Percentiles rank a stretch among this genome's conserved stretches.
Conservation (phyloP, 2,888 invertebrate genomes). For the Acleris sparsana region DNA sequence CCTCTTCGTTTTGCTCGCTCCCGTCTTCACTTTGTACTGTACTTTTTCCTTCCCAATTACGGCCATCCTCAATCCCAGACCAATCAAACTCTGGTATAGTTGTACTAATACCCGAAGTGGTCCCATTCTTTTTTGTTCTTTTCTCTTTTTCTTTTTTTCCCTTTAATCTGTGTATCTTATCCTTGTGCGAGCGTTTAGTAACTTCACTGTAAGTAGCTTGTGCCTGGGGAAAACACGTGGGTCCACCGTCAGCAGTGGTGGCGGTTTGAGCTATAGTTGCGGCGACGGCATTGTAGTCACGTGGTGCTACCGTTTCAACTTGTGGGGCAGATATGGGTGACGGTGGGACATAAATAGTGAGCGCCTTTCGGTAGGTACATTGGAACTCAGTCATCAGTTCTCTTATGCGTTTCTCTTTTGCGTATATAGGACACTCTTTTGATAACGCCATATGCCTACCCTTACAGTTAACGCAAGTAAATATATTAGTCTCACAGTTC, state of each 20-base stretch:
- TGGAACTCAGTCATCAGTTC: slow-evolving; percentile 41
- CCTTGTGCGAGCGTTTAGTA: too few relatives aligned
- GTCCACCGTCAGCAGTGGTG: too few relatives aligned
- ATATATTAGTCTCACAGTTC: slow-evolving; percentile 36
- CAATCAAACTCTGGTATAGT: too few relatives aligned
- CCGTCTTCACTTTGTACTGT: background rate
- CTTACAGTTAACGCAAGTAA: slow-evolving; percentile 39
- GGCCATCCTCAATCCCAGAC: background rate
- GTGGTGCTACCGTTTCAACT: too few relatives aligned
- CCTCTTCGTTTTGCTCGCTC: slow-evolving; percentile 5
- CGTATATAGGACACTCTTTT: slow-evolving; percentile 36
- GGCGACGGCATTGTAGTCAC: too few relatives aligned
- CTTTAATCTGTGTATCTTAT: too few relatives aligned
- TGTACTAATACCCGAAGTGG: background rate
- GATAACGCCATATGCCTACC: slow-evolving; percentile 38
- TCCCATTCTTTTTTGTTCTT: background rate
- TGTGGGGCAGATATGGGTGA: background rate
- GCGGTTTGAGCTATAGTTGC: too few relatives aligned
- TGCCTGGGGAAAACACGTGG: too few relatives aligned
- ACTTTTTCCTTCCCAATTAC: background rate
- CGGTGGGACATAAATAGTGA: slow-evolving; percentile 18
- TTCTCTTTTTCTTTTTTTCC: too few relatives aligned
- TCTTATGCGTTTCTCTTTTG: slow-evolving; percentile 39
- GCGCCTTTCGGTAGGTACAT: slow-evolving; percentile 39
- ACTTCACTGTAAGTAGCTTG: too few relatives aligned